Evolutionary conservation across 1,140 invertebrate genomes (phyloP).

Genomic region (Calliopsis andreniformis): DNA sequence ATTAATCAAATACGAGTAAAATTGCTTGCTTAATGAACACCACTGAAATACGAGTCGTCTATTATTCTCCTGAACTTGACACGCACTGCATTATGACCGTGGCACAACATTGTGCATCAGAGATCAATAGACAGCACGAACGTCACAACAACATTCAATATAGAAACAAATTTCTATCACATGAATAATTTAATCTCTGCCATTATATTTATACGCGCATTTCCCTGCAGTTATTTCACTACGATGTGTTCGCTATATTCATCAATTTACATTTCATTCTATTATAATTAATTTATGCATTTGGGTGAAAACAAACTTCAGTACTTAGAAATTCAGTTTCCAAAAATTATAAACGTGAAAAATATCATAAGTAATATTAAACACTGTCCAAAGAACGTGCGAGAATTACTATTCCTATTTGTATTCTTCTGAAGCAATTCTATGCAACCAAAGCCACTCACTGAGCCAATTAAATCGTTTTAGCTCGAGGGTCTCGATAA

Average conservation of each 20-base stretch:
- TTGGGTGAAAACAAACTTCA: too few relatives aligned
- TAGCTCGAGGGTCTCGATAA: neutral
- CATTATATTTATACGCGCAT: too few relatives aligned
- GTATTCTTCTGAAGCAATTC: neutral
- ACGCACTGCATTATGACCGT: neutral
- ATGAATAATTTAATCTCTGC: neutral
- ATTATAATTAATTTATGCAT: too few relatives aligned
- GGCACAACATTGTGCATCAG: constrained; percentile 1
- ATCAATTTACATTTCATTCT: too few relatives aligned
- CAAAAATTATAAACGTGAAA: neutral
- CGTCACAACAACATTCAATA: neutral
- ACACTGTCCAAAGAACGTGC: neutral
- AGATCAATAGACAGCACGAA: neutral
- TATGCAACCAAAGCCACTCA: neutral
- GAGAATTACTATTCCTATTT: neutral
- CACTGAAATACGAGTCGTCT: neutral
- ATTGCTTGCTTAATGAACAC: too few relatives aligned
- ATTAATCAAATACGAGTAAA: too few relatives aligned
- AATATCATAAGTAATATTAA: constrained; percentile 6
- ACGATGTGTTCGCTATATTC: too few relatives aligned
- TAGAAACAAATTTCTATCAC: too few relatives aligned
- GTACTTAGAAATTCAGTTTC: too few relatives aligned
- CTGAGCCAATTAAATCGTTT: neutral
- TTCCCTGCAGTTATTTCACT: too few relatives aligned
- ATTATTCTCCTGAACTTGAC: neutral